These are phyloP conservation scores for Tenebrosternarchus preto DNA, from an alignment of 2,113 vertebrate species.

Conservation along the genomic window DNA sequence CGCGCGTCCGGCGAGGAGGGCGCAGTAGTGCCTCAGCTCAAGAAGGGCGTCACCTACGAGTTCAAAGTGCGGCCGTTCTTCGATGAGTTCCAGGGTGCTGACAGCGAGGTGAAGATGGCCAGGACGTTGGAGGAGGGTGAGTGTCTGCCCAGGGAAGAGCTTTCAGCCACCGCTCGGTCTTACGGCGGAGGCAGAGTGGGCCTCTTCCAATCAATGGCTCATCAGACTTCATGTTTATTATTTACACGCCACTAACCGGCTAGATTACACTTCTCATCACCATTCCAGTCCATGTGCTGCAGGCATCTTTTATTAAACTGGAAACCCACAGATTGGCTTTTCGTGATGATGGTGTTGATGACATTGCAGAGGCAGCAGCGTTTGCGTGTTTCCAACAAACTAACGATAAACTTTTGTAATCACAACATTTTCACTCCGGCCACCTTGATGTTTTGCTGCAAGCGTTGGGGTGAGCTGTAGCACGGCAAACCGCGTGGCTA, in stretches of 20 bases:
- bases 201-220: constrained; percentile 53
- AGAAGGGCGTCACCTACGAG: constrained; percentile 92
- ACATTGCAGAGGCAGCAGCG: constrained; percentile 10
- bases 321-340: constrained; percentile 21
- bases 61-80: constrained; percentile 98
- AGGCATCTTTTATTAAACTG: constrained; percentile 23
- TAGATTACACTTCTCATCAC: constrained; percentile 34
- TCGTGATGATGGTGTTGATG: constrained; percentile 26
- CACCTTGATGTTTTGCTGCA: neutral
- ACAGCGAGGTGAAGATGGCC: constrained; percentile 94
- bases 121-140: constrained; percentile 97
- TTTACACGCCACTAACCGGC: constrained; percentile 26
- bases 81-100: constrained; percentile 97
- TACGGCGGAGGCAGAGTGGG: constrained; percentile 60
- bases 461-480: neutral
- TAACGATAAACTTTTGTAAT: neutral
- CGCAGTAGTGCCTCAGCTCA: constrained; percentile 86
- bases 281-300: constrained; percentile 27
- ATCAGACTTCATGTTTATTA: constrained; percentile 34
- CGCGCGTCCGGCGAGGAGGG: constrained; percentile 88
- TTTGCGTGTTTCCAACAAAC: constrained; percentile 23
- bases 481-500: constrained; percentile 37
- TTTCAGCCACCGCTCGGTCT: too few relatives aligned
- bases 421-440: neutral
- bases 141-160: constrained; percentile 50